These are phyloP conservation scores for Microchirus variegatus DNA, from an alignment of 2,797 vertebrate species.

Conservation along the genomic window DNA sequence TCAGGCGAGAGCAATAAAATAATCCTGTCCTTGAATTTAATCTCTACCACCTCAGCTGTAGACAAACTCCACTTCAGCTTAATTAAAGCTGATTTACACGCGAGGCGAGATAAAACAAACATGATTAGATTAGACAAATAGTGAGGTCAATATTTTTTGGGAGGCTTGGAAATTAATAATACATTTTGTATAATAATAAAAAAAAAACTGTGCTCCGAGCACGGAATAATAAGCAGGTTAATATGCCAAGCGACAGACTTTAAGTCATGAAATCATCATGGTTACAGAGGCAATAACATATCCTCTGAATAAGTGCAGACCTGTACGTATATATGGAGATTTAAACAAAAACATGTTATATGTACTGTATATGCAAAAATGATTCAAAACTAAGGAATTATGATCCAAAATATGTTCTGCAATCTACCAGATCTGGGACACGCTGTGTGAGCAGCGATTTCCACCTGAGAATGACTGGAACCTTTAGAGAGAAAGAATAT, in stretches of 20 bases:
- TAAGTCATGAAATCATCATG: conserved; percentile 60
- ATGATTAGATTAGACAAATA: conserved; percentile 81
- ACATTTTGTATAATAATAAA: conserved; percentile 73
- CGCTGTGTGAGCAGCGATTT: conserved; percentile 61
- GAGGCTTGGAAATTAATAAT: conserved; percentile 81
- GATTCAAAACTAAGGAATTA: conserved; percentile 31
- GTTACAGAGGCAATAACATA: no score
- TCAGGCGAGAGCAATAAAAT: conserved; percentile 43
- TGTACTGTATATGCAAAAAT: conserved; percentile 14
- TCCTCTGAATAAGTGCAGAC: no score
- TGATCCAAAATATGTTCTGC: conserved; percentile 49
- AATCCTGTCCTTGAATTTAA: conserved; percentile 69
- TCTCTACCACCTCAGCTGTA: conserved; percentile 48
- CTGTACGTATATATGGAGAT: background rate
- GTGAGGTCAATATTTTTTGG: conserved; percentile 80
- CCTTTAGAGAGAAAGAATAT: conserved; percentile 63
- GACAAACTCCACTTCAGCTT: conserved; percentile 67
- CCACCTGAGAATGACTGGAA: conserved; percentile 67
- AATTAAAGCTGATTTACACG: conserved; percentile 82
- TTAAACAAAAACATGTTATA: background rate
- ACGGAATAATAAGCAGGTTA: conserved; percentile 58
- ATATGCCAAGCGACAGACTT: conserved; percentile 22
- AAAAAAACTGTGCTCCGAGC: no score
- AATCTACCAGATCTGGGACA: conserved; percentile 62
- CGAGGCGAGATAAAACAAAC: conserved; percentile 76